These are phyloP conservation scores for Hyaena hyaena DNA, from an alignment of 2,113 vertebrate species.

Conservation along the genomic window DNA sequence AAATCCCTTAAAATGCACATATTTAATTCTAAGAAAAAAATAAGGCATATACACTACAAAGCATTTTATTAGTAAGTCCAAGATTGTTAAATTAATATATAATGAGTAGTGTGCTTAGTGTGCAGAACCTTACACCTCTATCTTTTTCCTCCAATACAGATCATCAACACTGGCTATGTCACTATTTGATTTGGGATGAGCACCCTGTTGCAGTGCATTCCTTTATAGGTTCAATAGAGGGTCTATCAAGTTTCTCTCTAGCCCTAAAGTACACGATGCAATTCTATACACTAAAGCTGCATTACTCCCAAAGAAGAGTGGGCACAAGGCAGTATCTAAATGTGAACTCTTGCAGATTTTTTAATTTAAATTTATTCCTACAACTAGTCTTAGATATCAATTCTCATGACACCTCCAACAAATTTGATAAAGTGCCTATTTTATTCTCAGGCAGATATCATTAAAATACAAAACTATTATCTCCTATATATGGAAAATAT, in stretches of 20 bases:
- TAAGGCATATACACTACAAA: background rate
- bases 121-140: background rate
- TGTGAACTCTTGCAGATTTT: background rate
- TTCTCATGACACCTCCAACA: background rate
- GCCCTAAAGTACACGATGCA: background rate
- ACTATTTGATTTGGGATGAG: background rate
- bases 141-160: background rate
- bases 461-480: background rate
- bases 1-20: background rate
- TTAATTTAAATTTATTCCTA: conserved; percentile 10
- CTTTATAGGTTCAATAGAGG: background rate
- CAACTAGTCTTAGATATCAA: background rate
- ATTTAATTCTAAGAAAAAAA: background rate
- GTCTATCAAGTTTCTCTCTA: background rate
- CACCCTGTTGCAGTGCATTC: background rate
- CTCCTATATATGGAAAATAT: background rate
- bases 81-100: background rate
- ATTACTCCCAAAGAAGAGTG: background rate
- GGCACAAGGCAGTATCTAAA: background rate
- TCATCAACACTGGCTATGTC: background rate
- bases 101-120: background rate
- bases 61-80: background rate
- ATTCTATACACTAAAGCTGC: background rate
- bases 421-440: conserved; percentile 1
- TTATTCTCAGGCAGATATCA: background rate